Evolutionary conservation across 2,888 invertebrate genomes (phyloP), one percentile per base, ranked within the genome.

Genomic region (Coelogynopora nodosa): DNA sequence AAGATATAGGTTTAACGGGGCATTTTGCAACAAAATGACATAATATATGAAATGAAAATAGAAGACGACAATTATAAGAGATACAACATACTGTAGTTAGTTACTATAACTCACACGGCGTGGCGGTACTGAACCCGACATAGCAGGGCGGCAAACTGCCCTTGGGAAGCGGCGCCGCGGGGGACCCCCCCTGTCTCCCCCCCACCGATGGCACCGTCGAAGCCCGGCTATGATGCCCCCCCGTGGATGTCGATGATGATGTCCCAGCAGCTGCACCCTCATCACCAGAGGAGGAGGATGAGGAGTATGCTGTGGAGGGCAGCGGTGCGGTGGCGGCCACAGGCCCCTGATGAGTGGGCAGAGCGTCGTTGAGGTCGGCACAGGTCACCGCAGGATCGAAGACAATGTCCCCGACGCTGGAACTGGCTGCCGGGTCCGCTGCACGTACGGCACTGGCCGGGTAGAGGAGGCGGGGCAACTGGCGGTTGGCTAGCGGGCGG

Each of bases 401-500:
- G 82, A 82, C 13, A 31, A 82, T 13, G 82, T 30, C 31, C 2
- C 82, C 82, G 2, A 82, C 82, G 82, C 18, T 2, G 13, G 90
- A 89, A 0, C 91, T 88, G 1, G 90, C 87, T 5, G 23, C 74
- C 49, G 49, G 49, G 49, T 49, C 30, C 89, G 88, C 13, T 88
- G 87, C 67, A 86, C n/a, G n/a, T n/a, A n/a, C n/a, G n/a, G n/a
- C n/a, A n/a, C n/a, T n/a, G 74, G 18, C 74, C 23, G 74, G 74
- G 23, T 74, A 74, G 27, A 74, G 74, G 74, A 23, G 2, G 18
- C 74, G 5, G 18, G 74, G 74, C 74, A 85, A 26, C 67, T 85
- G 67, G 27, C 85, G 67, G 26, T 49, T 89, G 82, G 90, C 91
- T 86, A 90, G 90, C 84, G 91, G 92, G 89, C 93, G 93, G 88